These are phyloP conservation scores for Leptobrachium ailaonicum DNA, from an alignment of 2,113 vertebrate genomes.

Conservation along the genomic window DNA sequence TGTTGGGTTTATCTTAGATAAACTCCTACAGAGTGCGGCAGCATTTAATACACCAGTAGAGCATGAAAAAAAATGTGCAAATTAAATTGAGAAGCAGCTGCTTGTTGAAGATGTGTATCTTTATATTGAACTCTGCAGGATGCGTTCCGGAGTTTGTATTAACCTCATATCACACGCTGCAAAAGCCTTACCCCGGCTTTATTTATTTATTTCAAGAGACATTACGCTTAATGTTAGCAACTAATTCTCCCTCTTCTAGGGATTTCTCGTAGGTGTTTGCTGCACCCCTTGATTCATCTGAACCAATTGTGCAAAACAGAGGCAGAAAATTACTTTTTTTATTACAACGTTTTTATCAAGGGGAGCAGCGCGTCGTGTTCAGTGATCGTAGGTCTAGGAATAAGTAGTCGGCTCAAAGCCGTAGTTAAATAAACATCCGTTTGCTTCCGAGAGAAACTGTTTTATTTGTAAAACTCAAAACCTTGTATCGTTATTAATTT, in stretches of 20 bases:
- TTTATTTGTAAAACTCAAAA: too few species aligned
- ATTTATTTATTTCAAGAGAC: constrained; percentile 46
- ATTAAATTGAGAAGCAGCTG: constrained; percentile 89
- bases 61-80: constrained; percentile 89
- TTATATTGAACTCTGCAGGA: constrained; percentile 81
- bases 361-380: constrained; percentile 20
- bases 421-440: neutral
- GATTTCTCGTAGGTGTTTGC: constrained; percentile 34
- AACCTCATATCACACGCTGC: constrained; percentile 61
- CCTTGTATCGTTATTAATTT: too few species aligned
- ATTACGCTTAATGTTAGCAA: constrained; percentile 51
- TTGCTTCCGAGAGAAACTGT: too few species aligned
- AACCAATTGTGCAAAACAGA: constrained; percentile 30
- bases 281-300: constrained; percentile 41
- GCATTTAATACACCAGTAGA: constrained; percentile 95
- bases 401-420: neutral
- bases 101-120: constrained; percentile 90
- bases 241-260: constrained; percentile 37
- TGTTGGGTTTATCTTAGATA: constrained; percentile 88
- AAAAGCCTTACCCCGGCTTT: constrained; percentile 49
- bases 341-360: constrained; percentile 9
- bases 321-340: constrained; percentile 38
- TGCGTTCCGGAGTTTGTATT: constrained; percentile 57
- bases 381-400: constrained; percentile 31
- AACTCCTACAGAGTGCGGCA: constrained; percentile 79